phyloP scores from a whole-genome alignment of 1,140 invertebrate genomes.

The Pogonus chalceus region DNA sequence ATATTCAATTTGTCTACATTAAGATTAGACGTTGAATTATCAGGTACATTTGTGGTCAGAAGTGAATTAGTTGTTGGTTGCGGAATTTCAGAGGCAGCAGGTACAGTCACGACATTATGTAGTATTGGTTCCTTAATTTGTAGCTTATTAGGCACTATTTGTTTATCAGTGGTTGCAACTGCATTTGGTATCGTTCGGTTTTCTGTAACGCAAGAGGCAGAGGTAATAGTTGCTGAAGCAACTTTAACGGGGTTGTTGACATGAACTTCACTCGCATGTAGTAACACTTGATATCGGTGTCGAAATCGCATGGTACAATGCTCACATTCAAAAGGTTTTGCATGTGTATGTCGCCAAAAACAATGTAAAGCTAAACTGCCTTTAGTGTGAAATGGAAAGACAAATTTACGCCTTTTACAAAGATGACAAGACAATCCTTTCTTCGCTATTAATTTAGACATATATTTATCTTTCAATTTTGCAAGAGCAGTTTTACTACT shows the following conservation, averaged over 20 bases:
- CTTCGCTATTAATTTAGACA: slow-evolving; percentile 25
- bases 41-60: slow-evolving; percentile 28
- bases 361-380: slow-evolving; percentile 28
- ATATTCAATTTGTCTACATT: slow-evolving; percentile 34
- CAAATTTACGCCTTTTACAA: slow-evolving; percentile 23
- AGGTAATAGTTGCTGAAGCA: not conserved
- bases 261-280: slow-evolving; percentile 34
- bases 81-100: slow-evolving; percentile 20
- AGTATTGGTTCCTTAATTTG: slow-evolving; percentile 23
- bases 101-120: slow-evolving; percentile 21
- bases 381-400: slow-evolving; percentile 30
- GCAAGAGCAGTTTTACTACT: slow-evolving; percentile 7
- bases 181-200: slow-evolving; percentile 6
- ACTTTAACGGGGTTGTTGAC: slow-evolving; percentile 19
- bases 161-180: slow-evolving; percentile 8
- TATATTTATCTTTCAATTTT: slow-evolving; percentile 27
- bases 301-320: slow-evolving; percentile 33
- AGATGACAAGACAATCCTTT: slow-evolving; percentile 27
- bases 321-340: slow-evolving; percentile 32
- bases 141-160: slow-evolving; percentile 19
- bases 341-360: slow-evolving; percentile 28
- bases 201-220: not conserved
- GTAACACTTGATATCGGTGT: slow-evolving; percentile 36
- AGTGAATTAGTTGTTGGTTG: slow-evolving; percentile 23
- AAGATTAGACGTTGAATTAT: slow-evolving; percentile 26